These are phyloP conservation scores for Laspeyria flexula DNA, from an alignment of 2,888 invertebrate genomes.

Conservation along the genomic window DNA sequence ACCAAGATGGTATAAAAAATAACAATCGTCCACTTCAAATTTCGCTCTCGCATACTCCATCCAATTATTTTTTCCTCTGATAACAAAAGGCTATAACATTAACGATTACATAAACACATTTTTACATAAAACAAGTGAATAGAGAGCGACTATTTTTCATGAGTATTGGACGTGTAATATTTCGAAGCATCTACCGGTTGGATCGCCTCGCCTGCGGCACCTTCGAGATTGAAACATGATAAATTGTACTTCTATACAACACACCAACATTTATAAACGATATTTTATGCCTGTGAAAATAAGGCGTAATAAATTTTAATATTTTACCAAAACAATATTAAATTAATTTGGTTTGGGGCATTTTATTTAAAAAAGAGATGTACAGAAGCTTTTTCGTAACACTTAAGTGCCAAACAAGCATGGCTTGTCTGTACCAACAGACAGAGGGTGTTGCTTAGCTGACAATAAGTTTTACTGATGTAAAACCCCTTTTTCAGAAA, in stretches of 20 bases:
- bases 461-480: no score
- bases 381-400: no score
- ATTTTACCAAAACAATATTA: slow-evolving; percentile 61
- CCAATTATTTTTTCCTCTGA: not conserved
- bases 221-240: slow-evolving; percentile 73
- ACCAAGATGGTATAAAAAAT: no score
- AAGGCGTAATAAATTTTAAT: slow-evolving; percentile 61
- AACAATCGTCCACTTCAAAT: no score
- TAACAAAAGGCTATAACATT: slow-evolving; percentile 18
- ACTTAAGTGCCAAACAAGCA: no score
- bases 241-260: slow-evolving; percentile 62
- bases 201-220: slow-evolving; percentile 49
- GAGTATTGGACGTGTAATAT: slow-evolving; percentile 44
- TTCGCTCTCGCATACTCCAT: not conserved
- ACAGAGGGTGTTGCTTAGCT: no score
- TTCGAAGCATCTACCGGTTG: slow-evolving; percentile 44
- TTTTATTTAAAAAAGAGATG: slow-evolving; percentile 14
- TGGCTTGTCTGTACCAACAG: no score
- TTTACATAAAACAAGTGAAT: slow-evolving; percentile 48
- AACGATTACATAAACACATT: slow-evolving; percentile 33
- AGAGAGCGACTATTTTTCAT: slow-evolving; percentile 50
- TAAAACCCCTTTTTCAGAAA: no score
- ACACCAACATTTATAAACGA: slow-evolving; percentile 49
- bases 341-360: slow-evolving; percentile 23
- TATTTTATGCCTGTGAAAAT: slow-evolving; percentile 60